Evolutionary conservation across 2,888 invertebrate genomes (phyloP), one percentile per base, ranked within the genome.

Genomic region (Drosophila flavopinicola): DNA sequence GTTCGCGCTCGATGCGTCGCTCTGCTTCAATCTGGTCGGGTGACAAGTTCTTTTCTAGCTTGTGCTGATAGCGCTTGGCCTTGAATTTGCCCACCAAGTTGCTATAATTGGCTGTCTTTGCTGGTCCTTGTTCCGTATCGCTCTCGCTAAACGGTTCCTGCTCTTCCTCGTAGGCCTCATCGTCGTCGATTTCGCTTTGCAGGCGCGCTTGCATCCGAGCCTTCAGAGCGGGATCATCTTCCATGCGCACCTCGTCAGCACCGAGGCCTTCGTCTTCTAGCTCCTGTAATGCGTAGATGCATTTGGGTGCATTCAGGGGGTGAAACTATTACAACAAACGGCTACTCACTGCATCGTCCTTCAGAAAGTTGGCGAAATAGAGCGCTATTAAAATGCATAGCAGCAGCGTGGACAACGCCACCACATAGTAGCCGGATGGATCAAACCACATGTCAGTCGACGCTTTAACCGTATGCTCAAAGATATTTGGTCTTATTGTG

Each of bases 1-100:
- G 92, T 54, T 91, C 90, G n/a, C 90, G 88, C 75, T 92, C 92
- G 39, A 90, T 90, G 64, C 92, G 73, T 20, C 66, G 74, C 41
- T 88, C 88, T 38, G 88, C 87, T 27, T 85, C 73, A 10, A 84
- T 73, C n/a, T 88, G 88, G 15, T 71, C 69, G n/a, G 88, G 72
- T 0, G 89, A 83, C 1, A 88, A 57, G 9, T 75, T 58, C 49
- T 77, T 75, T 24, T 80, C 88, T 10, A 90, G 33, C 20, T 84
- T 78, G 54, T 82, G 73, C 15, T 88, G 66, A 13, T 77, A 70
- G 1, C 71, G 73, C 20, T 88, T 88, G 27, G 88, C 67, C 51
- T 89, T 89, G 1, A 88, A 37, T 49, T 85, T 79, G 0, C 78
- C 75, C 44, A 88, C 73, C 9, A 90, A 32, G 32, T 83, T 70